Conservation (phyloP, 2,797 vertebrate genomes). For the Chrosomus eos region DNA sequence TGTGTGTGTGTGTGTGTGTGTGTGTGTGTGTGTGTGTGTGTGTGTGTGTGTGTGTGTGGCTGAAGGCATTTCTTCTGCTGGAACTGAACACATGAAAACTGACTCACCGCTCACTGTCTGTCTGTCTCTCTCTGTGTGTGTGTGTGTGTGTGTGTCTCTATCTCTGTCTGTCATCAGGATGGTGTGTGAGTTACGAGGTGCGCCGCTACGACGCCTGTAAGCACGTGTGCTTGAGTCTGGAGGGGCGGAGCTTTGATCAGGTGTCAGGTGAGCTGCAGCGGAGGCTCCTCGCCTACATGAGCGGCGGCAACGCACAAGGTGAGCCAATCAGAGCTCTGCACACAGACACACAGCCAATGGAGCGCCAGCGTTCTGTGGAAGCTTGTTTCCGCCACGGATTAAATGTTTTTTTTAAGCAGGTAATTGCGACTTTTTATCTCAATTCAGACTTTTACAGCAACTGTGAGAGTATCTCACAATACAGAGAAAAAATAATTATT, state of each 20-base stretch:
- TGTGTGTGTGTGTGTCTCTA: not conserved
- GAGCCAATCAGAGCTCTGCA: conserved; percentile 48
- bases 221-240: conserved; percentile 82
- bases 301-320: conserved; percentile 89
- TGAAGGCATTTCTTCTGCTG: conserved; percentile 47
- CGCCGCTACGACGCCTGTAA: conserved; percentile 81
- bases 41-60: not conserved
- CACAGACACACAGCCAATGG: not conserved
- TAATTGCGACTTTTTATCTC: too few species aligned
- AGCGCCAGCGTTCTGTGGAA: too few species aligned
- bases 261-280: conserved; percentile 85
- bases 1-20: not conserved
- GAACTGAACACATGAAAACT: conserved; percentile 57
- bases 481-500: too few species aligned
- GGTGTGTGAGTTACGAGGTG: conserved; percentile 85
- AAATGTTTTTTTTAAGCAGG: too few species aligned
- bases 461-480: too few species aligned
- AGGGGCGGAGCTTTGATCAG: conserved; percentile 87
- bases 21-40: not conserved
- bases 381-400: too few species aligned
- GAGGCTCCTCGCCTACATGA: conserved; percentile 89
- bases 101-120: conserved; percentile 8
- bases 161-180: conserved; percentile 71
- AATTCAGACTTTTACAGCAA: too few species aligned
- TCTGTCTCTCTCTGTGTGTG: not conserved